Percentiles rank a stretch among this genome's conserved stretches.
Conservation (phyloP, 2,113 vertebrate genomes). For the Corythornis vintsioides region DNA sequence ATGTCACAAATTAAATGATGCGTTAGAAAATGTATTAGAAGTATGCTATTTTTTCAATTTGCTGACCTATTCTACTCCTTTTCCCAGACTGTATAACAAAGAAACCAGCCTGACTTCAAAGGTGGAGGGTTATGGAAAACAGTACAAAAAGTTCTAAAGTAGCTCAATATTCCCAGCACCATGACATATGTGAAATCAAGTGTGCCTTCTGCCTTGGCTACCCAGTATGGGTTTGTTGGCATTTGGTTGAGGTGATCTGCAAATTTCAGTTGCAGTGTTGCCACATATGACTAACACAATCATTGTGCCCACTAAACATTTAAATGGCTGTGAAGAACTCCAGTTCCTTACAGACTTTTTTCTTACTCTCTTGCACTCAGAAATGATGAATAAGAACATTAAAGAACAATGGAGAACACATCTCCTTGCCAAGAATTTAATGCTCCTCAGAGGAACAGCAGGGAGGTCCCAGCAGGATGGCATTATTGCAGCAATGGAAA, state of each 20-base stretch:
- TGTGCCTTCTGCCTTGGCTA: conserved; percentile 20
- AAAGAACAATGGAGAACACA: neutral
- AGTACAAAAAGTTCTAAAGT: neutral
- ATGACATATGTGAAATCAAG: neutral
- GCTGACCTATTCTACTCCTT: neutral
- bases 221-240: neutral
- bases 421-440: conserved; percentile 22
- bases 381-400: conserved; percentile 11
- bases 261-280: neutral
- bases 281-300: neutral
- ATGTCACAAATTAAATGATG: neutral
- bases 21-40: neutral
- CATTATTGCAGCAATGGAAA: neutral
- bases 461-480: conserved; percentile 2
- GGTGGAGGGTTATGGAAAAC: neutral
- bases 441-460: neutral
- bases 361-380: neutral
- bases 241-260: neutral
- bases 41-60: neutral
- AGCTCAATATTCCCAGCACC: neutral
- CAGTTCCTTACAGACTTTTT: neutral
- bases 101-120: neutral
- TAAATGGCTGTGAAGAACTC: neutral
- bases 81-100: neutral
- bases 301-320: neutral